Evolutionary conservation across 2,888 invertebrate species (phyloP).

Genomic region (Cephus pulcher): DNA sequence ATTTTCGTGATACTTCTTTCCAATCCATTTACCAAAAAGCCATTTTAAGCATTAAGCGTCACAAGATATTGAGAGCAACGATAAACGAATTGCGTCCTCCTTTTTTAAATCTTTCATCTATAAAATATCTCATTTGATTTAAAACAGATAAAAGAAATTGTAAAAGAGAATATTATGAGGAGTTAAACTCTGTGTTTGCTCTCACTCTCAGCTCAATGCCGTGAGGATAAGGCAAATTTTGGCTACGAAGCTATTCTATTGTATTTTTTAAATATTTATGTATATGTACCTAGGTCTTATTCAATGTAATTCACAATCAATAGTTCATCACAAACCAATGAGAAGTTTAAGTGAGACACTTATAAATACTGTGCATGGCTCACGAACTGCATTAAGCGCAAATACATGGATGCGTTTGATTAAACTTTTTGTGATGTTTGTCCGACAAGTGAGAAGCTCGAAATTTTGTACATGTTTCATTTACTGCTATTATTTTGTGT

Average conservation of each 20-base stretch:
- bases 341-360: slow-evolving; percentile 43
- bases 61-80: not conserved
- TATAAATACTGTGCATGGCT: slow-evolving; percentile 49
- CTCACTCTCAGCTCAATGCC: slow-evolving; percentile 15
- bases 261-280: slow-evolving; percentile 16
- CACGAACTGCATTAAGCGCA: slow-evolving; percentile 24
- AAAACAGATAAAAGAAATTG: not conserved
- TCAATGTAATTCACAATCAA: slow-evolving; percentile 34
- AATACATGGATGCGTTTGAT: not conserved
- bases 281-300: slow-evolving; percentile 11
- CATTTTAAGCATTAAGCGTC: not conserved
- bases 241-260: slow-evolving; percentile 25
- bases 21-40: not conserved
- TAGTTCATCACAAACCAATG: slow-evolving; percentile 55
- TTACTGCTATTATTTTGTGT: not conserved
- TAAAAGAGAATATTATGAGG: not conserved
- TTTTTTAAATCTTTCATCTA: not conserved
- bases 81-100: not conserved
- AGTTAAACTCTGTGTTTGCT: not conserved
- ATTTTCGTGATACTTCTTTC: not conserved
- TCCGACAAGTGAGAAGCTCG: not conserved
- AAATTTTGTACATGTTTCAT: not conserved
- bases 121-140: not conserved
- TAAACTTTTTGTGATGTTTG: not conserved
- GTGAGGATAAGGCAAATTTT: slow-evolving; percentile 50